Percentiles rank a stretch among this genome's conserved stretches.
Conservation (phyloP, 2,113 vertebrate species). For the Bagarius yarrelli region DNA sequence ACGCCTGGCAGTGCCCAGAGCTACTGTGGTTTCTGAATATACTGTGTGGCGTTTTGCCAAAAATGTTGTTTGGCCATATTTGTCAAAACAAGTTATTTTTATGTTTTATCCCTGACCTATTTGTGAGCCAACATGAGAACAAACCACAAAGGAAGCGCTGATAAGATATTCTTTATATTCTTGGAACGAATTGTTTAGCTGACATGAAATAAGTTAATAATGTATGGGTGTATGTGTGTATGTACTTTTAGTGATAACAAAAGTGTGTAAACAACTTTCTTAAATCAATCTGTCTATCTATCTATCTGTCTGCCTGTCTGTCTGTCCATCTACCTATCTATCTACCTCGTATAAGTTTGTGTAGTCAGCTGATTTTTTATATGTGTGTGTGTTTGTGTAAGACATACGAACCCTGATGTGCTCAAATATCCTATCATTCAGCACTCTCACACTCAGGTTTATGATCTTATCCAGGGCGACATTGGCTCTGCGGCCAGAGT, state of each 20-base stretch:
- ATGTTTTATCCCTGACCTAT: slow-evolving; percentile 38
- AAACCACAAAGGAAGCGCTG: slow-evolving; percentile 49
- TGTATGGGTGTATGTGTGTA: slow-evolving; percentile 24
- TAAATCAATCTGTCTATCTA: neutral
- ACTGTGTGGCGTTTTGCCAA: slow-evolving; percentile 42
- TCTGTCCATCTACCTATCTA: neutral
- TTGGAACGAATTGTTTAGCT: slow-evolving; percentile 32
- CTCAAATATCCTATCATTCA: slow-evolving; percentile 77
- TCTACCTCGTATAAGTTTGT: neutral
- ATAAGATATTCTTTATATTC: slow-evolving; percentile 58
- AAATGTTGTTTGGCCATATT: slow-evolving; percentile 47
- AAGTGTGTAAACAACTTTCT: neutral
- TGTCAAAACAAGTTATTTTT: slow-evolving; percentile 53
- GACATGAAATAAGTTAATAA: slow-evolving; percentile 23
- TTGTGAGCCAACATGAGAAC: slow-evolving; percentile 54
- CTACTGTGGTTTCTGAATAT: slow-evolving; percentile 23
- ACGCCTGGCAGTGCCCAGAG: slow-evolving; percentile 45
- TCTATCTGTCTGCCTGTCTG: neutral
- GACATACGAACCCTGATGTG: slow-evolving; percentile 76
- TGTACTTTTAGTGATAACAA: neutral
- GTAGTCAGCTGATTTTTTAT: neutral
- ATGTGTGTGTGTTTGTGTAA: slow-evolving; percentile 33
- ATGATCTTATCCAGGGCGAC: slow-evolving; percentile 75
- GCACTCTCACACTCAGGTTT: slow-evolving; percentile 73
- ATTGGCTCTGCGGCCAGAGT: slow-evolving; percentile 70